Evolutionary conservation across 2,797 vertebrate species (phyloP).

Genomic region (Coregonus sp.): DNA sequence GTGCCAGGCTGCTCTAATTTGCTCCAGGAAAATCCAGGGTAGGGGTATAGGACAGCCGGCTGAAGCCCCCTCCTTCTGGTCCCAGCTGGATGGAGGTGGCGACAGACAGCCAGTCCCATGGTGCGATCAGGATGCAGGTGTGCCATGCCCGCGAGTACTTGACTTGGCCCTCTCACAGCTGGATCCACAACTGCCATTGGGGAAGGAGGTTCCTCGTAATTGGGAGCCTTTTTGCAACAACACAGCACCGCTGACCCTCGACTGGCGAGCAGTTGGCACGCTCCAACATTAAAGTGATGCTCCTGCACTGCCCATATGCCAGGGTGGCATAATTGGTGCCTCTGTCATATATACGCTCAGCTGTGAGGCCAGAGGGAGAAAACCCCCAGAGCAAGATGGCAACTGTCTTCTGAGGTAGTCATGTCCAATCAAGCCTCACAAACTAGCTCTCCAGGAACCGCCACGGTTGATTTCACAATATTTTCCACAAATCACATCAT

Average conservation of each 20-base stretch:
- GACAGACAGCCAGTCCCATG: slow-evolving; percentile 57
- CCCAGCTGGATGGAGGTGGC: slow-evolving; percentile 54
- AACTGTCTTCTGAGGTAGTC: slow-evolving; percentile 53
- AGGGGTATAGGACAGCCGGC: slow-evolving; percentile 48
- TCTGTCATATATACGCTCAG: slow-evolving; percentile 51
- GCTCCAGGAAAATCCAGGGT: slow-evolving; percentile 51
- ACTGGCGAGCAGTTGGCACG: slow-evolving; percentile 71
- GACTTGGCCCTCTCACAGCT: slow-evolving; percentile 54
- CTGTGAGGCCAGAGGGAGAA: slow-evolving; percentile 51
- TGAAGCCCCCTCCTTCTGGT: slow-evolving; percentile 27
- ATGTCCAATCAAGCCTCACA: slow-evolving; percentile 64
- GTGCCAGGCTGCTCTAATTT: slow-evolving; percentile 66
- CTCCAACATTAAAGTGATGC: slow-evolving; percentile 66
- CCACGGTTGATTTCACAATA: slow-evolving; percentile 48
- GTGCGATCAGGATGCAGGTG: slow-evolving; percentile 65
- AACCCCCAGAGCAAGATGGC: slow-evolving; percentile 55
- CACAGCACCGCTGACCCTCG: slow-evolving; percentile 63
- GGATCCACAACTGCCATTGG: slow-evolving; percentile 54
- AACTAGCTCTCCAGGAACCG: slow-evolving; percentile 58
- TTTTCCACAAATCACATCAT: slow-evolving; percentile 56
- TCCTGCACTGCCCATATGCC: slow-evolving; percentile 71
- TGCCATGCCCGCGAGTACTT: slow-evolving; percentile 29
- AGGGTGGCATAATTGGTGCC: slow-evolving; percentile 72
- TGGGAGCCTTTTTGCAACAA: slow-evolving; percentile 65
- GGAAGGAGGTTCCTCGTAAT: slow-evolving; percentile 64